Evolutionary conservation across 2,888 invertebrate species (phyloP).

Genomic region (Drosophila tripunctata): DNA sequence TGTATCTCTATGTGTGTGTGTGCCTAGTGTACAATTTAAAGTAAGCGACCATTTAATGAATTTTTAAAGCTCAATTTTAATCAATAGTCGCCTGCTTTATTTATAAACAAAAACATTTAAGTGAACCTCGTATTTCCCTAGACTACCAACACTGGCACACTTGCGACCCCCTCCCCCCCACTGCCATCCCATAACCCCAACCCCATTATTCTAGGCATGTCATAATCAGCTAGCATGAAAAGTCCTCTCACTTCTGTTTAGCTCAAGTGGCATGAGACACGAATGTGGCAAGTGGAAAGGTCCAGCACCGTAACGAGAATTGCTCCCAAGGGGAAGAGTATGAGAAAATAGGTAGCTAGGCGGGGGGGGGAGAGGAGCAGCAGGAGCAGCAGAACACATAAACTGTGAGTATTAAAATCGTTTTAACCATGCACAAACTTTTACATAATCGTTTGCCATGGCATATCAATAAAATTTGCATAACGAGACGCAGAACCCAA

Average conservation of each 20-base stretch:
- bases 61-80: constrained; percentile 73
- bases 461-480: constrained; percentile 76
- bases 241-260: constrained; percentile 24
- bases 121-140: constrained; percentile 5
- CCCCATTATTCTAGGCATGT: constrained; percentile 46
- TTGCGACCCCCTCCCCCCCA: not conserved
- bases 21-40: constrained; percentile 55
- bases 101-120: constrained; percentile 72
- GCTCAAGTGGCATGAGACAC: constrained; percentile 17
- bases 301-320: constrained; percentile 8
- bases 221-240: constrained; percentile 65
- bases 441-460: constrained; percentile 68
- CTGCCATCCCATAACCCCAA: constrained; percentile 8
- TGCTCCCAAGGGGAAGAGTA: constrained; percentile 53
- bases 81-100: constrained; percentile 68
- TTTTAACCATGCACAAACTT: constrained; percentile 63
- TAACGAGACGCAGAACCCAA: constrained; percentile 44
- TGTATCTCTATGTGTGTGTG: constrained; percentile 22
- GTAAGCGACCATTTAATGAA: constrained; percentile 57
- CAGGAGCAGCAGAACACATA: not conserved
- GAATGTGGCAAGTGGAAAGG: constrained; percentile 2
- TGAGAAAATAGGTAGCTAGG: not conserved
- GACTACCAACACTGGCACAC: not conserved
- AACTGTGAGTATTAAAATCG: constrained; percentile 64
- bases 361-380: not conserved